Conservation (phyloP, 1,140 invertebrate genomes). For the Drosophila malerkotliana region DNA sequence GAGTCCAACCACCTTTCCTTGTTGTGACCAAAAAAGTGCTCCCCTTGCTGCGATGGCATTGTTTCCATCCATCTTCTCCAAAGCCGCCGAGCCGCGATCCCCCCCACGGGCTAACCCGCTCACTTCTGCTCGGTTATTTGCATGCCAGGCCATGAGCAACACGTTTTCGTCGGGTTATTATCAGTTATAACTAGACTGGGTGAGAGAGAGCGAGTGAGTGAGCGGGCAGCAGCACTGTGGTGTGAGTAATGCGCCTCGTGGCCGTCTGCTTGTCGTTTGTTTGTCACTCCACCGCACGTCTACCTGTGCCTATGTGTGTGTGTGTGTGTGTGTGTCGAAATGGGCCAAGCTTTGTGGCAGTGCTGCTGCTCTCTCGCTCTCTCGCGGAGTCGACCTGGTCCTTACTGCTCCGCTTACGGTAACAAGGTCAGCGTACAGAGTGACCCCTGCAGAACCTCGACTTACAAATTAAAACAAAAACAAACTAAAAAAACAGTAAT, state of each 20-base stretch:
- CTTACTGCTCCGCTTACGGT: constrained; percentile 31
- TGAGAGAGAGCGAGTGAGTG: constrained; percentile 33
- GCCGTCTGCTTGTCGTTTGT: constrained; percentile 11
- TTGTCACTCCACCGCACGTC: constrained; percentile 9
- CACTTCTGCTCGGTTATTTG: no score
- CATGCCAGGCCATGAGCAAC: constrained; percentile 45
- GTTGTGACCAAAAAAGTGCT: constrained; percentile 20
- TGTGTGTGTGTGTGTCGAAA: constrained; percentile 6
- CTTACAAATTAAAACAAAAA: neutral
- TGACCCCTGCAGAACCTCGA: constrained; percentile 9
- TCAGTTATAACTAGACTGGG: constrained; percentile 74
- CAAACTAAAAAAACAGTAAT: neutral
- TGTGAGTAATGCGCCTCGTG: constrained; percentile 53
- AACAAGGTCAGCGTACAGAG: constrained; percentile 40
- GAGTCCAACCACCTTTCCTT: constrained; percentile 44
- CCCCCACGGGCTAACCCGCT: neutral
- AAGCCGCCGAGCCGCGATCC: constrained; percentile 12
- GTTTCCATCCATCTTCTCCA: constrained; percentile 27
- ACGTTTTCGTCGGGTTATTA: constrained; percentile 79
- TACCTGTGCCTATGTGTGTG: neutral
- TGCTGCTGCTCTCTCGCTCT: neutral
- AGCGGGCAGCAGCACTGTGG: constrained; percentile 44
- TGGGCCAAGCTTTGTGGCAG: constrained; percentile 36
- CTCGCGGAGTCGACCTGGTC: neutral
- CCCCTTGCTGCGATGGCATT: constrained; percentile 21